Evolutionary conservation across 2,113 vertebrate genomes (phyloP).

Genomic region (Dasyornis broadbenti): DNA sequence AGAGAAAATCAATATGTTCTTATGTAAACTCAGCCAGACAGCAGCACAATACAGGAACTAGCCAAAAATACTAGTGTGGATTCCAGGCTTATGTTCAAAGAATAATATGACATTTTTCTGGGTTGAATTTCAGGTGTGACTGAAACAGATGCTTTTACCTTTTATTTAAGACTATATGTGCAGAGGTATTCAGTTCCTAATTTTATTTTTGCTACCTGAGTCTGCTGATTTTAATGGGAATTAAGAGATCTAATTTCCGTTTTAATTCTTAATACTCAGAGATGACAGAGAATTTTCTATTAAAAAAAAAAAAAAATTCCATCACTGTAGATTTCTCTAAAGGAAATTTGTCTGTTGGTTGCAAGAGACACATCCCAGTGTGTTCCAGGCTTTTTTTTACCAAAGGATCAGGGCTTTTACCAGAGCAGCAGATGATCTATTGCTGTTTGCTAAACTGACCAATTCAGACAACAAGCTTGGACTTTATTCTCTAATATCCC

Average conservation of each 20-base stretch:
- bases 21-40: slow-evolving; percentile 20
- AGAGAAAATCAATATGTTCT: not conserved
- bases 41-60: not conserved
- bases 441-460: not conserved
- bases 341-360: not conserved
- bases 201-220: not conserved
- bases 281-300: not conserved
- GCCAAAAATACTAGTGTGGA: slow-evolving; percentile 11
- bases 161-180: not conserved
- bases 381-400: not conserved
- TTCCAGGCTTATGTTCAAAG: not conserved
- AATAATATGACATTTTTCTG: not conserved
- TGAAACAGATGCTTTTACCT: not conserved
- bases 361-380: not conserved
- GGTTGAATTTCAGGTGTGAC: not conserved
- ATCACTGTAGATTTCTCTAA: not conserved
- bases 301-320: not conserved
- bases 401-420: not conserved
- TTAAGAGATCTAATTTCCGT: not conserved
- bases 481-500: not conserved
- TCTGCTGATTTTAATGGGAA: not conserved
- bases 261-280: not conserved
- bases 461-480: not conserved
- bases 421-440: not conserved
- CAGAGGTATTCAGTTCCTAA: not conserved